Percentiles rank a stretch among this genome's conserved stretches.
phyloP scores from a whole-genome alignment of 2,797 vertebrate genomes.

The Falco concolor region DNA sequence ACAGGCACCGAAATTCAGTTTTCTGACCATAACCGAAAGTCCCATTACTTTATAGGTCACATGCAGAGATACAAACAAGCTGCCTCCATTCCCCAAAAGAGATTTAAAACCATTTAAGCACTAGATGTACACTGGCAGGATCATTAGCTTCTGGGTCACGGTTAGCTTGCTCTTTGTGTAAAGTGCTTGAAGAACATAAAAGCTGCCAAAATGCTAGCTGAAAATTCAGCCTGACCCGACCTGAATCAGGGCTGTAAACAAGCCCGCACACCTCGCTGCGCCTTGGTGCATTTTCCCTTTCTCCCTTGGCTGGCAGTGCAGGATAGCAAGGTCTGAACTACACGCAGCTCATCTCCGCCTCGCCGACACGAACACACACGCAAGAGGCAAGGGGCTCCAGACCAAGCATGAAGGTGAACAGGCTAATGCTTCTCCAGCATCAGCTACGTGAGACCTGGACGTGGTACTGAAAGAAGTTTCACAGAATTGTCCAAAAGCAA shows the following conservation, averaged over 20 bases:
- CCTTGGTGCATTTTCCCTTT: not conserved
- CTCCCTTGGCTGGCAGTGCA: not conserved
- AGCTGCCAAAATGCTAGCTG: not conserved
- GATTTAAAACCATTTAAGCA: not conserved
- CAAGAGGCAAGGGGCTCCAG: not conserved
- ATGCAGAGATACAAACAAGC: not conserved
- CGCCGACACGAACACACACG: rapidly evolving
- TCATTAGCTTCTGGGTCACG: not conserved
- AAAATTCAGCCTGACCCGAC: not conserved
- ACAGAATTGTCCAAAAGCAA: not conserved
- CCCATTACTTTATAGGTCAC: not conserved
- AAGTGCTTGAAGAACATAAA: slow-evolving; percentile 20
- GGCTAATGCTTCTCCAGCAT: not conserved
- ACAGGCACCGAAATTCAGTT: not conserved
- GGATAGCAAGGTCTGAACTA: not conserved
- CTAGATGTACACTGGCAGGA: not conserved
- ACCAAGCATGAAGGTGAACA: rapidly evolving
- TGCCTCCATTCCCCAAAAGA: not conserved
- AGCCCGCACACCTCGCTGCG: rapidly evolving
- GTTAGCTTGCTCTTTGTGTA: not conserved
- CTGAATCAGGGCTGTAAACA: not conserved
- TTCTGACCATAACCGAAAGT: not conserved
- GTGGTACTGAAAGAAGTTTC: not conserved
- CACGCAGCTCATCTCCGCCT: not conserved
- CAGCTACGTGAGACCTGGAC: not conserved